phyloP scores from a whole-genome alignment of 2,113 vertebrate genomes.

The Triplophysa rosa region DNA sequence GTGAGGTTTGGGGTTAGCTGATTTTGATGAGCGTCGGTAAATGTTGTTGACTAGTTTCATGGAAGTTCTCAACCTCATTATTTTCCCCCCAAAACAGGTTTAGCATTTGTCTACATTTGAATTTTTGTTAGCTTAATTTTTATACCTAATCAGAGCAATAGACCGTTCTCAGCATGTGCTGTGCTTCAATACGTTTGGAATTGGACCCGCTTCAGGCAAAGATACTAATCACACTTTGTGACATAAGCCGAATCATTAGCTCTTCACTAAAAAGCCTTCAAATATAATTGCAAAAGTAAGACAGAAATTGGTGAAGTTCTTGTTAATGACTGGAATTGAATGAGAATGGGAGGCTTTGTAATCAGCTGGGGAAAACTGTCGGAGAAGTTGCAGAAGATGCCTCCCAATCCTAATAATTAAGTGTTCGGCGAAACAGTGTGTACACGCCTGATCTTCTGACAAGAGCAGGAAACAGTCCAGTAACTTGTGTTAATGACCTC shows the following conservation, averaged over 20 bases:
- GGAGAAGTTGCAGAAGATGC: constrained; percentile 51
- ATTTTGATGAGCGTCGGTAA: background rate
- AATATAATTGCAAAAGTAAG: constrained; percentile 55
- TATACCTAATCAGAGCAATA: constrained; percentile 5
- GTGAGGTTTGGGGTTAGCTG: too few species aligned
- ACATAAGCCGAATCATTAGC: constrained; percentile 56
- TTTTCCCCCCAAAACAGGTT: background rate
- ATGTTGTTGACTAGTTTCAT: background rate
- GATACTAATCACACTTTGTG: constrained; percentile 35
- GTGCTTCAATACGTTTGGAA: background rate
- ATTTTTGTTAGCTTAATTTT: background rate
- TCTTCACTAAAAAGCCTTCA: constrained; percentile 62
- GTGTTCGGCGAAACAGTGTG: constrained; percentile 43
- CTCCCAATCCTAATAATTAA: constrained; percentile 47
- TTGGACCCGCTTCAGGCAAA: constrained; percentile 17
- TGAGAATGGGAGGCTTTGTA: constrained; percentile 26
- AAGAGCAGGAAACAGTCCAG: constrained; percentile 53
- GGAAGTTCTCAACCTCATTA: too few species aligned
- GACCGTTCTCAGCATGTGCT: constrained; percentile 16
- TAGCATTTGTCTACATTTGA: background rate
- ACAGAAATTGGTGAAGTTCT: constrained; percentile 46
- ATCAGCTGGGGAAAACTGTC: constrained; percentile 52
- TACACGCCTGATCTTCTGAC: constrained; percentile 52
- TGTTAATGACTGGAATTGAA: constrained; percentile 10
- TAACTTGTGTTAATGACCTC: constrained; percentile 61